A percentile compares a stretch with the other conserved stretches of the same genome.
These are phyloP conservation scores for Nymphalis c-album DNA, from an alignment of 2,888 invertebrate genomes.

Conservation along the genomic window DNA sequence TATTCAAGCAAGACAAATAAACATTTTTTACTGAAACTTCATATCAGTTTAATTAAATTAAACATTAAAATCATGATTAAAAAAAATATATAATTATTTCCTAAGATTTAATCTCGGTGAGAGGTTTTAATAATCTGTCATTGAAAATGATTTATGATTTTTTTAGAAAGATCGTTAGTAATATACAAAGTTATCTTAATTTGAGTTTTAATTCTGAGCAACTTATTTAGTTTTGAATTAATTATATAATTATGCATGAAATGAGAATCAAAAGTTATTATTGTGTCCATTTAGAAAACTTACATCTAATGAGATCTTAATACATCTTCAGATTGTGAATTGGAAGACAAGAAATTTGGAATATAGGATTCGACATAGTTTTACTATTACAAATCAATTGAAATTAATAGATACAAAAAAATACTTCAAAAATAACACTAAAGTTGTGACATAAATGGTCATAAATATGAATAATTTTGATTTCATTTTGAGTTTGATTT, in stretches of 20 bases:
- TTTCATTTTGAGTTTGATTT: too few species aligned
- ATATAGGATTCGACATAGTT: constrained; percentile 19
- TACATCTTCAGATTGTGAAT: constrained; percentile 27
- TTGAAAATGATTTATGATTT: too few species aligned
- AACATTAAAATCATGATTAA: too few species aligned
- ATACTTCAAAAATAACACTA: too few species aligned
- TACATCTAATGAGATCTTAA: constrained; percentile 36
- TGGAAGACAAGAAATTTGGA: constrained; percentile 40
- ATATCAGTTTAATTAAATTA: too few species aligned
- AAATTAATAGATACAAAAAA: not conserved
- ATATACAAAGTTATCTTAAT: not conserved
- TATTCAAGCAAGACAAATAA: too few species aligned
- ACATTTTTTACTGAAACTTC: too few species aligned
- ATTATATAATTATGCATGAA: not conserved
- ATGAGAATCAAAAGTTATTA: not conserved
- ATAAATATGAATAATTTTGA: too few species aligned
- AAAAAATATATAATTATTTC: too few species aligned
- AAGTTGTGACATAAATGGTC: too few species aligned
- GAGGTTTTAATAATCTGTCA: too few species aligned
- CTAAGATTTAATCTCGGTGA: too few species aligned
- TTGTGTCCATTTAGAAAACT: constrained; percentile 2
- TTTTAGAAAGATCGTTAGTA: not conserved
- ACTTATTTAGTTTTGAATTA: not conserved
- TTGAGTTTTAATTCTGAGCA: not conserved
- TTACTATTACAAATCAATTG: constrained; percentile 2